phyloP scores from a whole-genome alignment of 2,888 invertebrate genomes.

The Orgyia antiqua region DNA sequence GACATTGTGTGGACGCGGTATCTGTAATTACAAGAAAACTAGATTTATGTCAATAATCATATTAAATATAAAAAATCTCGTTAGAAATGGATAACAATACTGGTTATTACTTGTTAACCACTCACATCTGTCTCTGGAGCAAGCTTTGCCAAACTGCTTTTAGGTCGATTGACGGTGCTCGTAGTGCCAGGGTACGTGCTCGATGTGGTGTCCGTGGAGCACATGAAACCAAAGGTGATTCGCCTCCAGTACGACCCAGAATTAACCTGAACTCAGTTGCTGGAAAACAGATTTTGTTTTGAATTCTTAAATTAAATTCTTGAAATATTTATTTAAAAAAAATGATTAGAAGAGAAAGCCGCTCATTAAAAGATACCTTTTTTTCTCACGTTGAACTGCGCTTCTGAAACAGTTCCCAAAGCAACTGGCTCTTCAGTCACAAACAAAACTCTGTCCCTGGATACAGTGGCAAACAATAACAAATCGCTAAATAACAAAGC shows the following conservation, averaged over 20 bases:
- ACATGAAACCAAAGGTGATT: constrained; percentile 86
- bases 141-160: constrained; percentile 95
- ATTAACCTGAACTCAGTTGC: constrained; percentile 92
- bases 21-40: constrained; percentile 74
- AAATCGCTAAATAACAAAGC: constrained; percentile 90
- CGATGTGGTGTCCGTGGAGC: constrained; percentile 84
- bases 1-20: constrained; percentile 89
- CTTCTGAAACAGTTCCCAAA: constrained; percentile 86
- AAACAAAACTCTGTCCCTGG: constrained; percentile 90
- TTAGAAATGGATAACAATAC: too few relatives aligned
- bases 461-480: constrained; percentile 90
- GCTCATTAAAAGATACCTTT: constrained; percentile 75
- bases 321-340: not conserved
- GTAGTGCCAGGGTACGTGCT: constrained; percentile 83
- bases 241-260: constrained; percentile 83
- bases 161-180: constrained; percentile 89
- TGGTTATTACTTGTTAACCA: constrained; percentile 20
- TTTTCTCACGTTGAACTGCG: constrained; percentile 91
- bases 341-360: too few relatives aligned
- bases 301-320: not conserved
- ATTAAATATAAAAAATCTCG: not conserved
- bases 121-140: constrained; percentile 91
- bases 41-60: not conserved
- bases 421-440: constrained; percentile 92
- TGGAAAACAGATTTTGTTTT: constrained; percentile 34